These are phyloP conservation scores for Eulemur albifrons DNA, from an alignment of 2,797 vertebrate genomes.

Conservation along the genomic window DNA sequence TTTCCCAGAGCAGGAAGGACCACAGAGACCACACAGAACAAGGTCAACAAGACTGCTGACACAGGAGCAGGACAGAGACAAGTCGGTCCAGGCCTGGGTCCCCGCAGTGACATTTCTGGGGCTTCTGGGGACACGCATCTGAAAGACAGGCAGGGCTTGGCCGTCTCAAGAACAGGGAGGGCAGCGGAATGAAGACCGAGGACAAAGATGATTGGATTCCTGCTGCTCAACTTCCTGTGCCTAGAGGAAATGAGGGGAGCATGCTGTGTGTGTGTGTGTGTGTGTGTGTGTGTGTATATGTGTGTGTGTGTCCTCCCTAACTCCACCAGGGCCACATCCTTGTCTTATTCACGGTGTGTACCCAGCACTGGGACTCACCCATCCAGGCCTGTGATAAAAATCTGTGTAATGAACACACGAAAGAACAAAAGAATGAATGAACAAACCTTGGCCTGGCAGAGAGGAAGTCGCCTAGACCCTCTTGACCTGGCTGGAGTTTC, in stretches of 20 bases:
- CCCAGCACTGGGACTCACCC: neutral
- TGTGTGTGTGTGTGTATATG: too few species aligned
- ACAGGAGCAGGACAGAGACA: neutral
- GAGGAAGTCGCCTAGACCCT: neutral
- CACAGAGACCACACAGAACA: neutral
- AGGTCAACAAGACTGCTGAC: neutral
- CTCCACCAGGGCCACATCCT: neutral
- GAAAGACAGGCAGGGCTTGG: neutral
- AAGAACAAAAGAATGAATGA: neutral
- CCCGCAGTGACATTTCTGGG: neutral
- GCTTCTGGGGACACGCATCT: neutral
- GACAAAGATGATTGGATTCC: neutral
- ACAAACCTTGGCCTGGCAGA: neutral
- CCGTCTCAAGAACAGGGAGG: neutral
- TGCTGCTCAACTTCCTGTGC: neutral
- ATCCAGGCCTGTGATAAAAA: neutral
- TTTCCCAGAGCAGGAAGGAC: neutral
- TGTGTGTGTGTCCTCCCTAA: neutral
- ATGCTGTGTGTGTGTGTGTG: rapidly evolving
- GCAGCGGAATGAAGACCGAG: neutral
- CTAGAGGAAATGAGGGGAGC: rapidly evolving
- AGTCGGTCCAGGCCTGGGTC: neutral
- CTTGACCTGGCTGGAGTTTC: neutral
- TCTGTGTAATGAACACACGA: neutral
- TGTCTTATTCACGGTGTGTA: too few species aligned